These are phyloP conservation scores for Anser brachyrhynchus DNA, from an alignment of 2,113 vertebrate genomes.

Conservation along the genomic window DNA sequence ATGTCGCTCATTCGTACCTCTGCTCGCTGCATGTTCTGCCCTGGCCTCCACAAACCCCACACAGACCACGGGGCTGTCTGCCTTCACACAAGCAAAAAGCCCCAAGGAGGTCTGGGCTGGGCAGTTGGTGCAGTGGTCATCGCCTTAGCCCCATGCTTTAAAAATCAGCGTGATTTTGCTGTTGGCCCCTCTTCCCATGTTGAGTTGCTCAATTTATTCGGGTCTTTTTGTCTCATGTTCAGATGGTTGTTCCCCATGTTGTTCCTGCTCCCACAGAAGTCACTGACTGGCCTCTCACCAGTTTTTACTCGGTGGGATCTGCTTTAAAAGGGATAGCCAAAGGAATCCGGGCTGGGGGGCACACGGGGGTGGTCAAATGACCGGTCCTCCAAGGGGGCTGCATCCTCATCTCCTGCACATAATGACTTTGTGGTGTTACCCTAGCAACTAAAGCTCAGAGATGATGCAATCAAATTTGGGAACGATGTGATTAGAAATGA, in stretches of 20 bases:
- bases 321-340: background rate
- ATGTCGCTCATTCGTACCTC: background rate
- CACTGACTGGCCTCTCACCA: background rate
- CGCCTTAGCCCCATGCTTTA: background rate
- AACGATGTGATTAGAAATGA: constrained; percentile 50
- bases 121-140: background rate
- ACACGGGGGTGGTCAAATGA: background rate
- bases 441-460: constrained; percentile 30
- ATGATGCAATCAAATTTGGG: constrained; percentile 49
- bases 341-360: background rate
- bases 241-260: background rate
- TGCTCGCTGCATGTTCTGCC: background rate
- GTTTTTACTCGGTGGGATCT: background rate
- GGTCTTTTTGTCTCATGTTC: background rate
- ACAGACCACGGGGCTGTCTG: no score
- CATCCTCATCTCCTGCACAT: background rate
- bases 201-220: background rate
- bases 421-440: constrained; percentile 46
- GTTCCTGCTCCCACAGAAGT: background rate
- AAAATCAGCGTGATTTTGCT: background rate
- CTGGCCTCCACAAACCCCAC: background rate
- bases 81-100: background rate
- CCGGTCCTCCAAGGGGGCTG: constrained; percentile 2
- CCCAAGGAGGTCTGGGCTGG: fast-evolving
- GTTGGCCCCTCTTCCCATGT: background rate